phyloP scores from a whole-genome alignment of 2,113 vertebrate species.

The Oreotrochilus melanogaster region DNA sequence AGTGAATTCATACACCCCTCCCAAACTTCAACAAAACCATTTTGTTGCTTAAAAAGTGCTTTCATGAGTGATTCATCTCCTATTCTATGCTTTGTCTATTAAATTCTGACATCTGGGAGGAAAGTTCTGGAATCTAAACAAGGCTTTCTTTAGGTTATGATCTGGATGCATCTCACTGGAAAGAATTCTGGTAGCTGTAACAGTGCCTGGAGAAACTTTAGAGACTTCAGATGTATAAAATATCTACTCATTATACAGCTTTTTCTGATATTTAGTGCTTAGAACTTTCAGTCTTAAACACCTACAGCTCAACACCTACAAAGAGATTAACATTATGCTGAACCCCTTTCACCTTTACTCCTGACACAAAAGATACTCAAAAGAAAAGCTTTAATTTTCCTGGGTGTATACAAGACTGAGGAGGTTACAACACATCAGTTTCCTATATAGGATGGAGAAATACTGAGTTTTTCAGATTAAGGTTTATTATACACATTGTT shows the following conservation, averaged over 20 bases:
- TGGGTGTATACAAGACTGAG: background rate
- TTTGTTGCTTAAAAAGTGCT: background rate
- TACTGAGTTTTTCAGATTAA: background rate
- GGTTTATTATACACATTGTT: background rate
- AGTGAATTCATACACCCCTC: background rate
- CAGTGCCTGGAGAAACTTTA: background rate
- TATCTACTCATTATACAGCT: background rate
- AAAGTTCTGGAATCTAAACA: background rate
- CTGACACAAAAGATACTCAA: background rate
- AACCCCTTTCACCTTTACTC: background rate
- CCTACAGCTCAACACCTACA: background rate
- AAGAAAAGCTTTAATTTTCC: background rate
- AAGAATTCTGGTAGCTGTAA: background rate
- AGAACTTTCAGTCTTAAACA: background rate
- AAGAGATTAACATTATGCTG: background rate
- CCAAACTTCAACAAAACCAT: background rate
- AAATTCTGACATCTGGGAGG: background rate
- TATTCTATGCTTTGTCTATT: background rate
- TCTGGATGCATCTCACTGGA: background rate
- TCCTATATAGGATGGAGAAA: background rate
- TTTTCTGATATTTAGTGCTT: background rate
- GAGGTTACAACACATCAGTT: accelerated
- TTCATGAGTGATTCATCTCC: background rate
- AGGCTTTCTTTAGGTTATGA: background rate
- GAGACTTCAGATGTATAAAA: background rate